Evolutionary conservation across 2,888 invertebrate species (phyloP).

Genomic region (Volucella inflata): DNA sequence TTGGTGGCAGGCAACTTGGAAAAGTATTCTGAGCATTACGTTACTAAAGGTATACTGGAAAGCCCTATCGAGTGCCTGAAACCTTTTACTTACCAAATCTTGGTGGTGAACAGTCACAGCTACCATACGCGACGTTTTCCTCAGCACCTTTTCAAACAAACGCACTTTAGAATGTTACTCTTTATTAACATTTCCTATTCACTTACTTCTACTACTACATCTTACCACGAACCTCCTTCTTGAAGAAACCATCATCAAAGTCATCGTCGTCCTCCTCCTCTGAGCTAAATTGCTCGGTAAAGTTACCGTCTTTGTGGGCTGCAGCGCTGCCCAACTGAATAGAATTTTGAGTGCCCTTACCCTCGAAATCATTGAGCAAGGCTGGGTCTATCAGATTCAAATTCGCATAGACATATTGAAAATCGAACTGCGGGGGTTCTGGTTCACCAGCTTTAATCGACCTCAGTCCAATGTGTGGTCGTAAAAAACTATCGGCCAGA

Average conservation of each 20-base stretch:
- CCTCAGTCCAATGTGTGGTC: constrained; percentile 78
- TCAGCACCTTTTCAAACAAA: no score
- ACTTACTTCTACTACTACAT: neutral
- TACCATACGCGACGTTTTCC: no score
- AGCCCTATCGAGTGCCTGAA: no score
- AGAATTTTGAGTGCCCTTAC: constrained; percentile 77
- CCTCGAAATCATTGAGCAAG: constrained; percentile 77
- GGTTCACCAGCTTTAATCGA: constrained; percentile 77
- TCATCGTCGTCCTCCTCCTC: constrained; percentile 60
- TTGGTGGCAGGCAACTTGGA: no score
- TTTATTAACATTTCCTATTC: constrained; percentile 12
- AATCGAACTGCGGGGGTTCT: constrained; percentile 78
- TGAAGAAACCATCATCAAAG: constrained; percentile 62
- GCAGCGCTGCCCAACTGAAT: constrained; percentile 71
- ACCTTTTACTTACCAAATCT: no score
- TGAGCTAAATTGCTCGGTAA: constrained; percentile 29
- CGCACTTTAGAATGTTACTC: neutral
- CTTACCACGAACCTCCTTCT: constrained; percentile 15
- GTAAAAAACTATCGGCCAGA: constrained; percentile 78
- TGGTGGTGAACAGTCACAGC: no score
- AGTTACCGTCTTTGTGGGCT: constrained; percentile 11
- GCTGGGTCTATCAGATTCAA: constrained; percentile 78
- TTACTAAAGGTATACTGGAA: no score
- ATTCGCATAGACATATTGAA: constrained; percentile 78
- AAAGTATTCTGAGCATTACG: no score